Evolutionary conservation across 2,888 invertebrate species (phyloP).

Genomic region (Andrena dorsata): DNA sequence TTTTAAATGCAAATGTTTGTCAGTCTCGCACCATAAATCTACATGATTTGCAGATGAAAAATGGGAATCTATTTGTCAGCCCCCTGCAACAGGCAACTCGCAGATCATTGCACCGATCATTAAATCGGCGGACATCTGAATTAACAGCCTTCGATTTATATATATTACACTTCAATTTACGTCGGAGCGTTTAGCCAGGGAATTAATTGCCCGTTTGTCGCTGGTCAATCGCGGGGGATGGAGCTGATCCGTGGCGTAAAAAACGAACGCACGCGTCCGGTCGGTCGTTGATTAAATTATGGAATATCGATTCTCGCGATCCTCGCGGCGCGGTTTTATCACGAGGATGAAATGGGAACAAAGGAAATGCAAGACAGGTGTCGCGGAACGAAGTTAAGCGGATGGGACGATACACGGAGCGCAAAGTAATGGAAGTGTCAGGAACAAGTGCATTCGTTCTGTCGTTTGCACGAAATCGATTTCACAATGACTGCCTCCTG

Average conservation of each 20-base stretch:
- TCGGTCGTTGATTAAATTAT: slow-evolving; percentile 41
- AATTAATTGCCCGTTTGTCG: slow-evolving; percentile 10
- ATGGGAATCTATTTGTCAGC: background rate
- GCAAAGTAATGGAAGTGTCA: slow-evolving; percentile 78
- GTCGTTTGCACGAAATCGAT: slow-evolving; percentile 73
- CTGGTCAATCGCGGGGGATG: background rate
- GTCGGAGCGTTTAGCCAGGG: background rate
- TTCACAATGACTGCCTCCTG: slow-evolving; percentile 52
- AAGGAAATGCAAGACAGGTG: slow-evolving; percentile 56
- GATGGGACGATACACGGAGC: slow-evolving; percentile 61
- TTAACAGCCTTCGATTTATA: background rate
- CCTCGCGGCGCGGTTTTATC: background rate
- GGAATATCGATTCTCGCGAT: slow-evolving; percentile 17
- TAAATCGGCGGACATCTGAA: background rate
- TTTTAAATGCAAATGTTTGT: too few relatives aligned
- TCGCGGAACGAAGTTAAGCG: slow-evolving; percentile 50
- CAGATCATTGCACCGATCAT: background rate
- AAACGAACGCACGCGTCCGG: background rate
- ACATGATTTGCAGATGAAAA: too few relatives aligned
- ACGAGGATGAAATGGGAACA: slow-evolving; percentile 26
- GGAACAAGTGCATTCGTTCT: slow-evolving; percentile 72
- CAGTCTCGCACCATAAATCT: too few relatives aligned
- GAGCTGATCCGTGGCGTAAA: background rate
- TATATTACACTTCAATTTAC: background rate
- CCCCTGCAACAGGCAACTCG: background rate